Conservation (phyloP, 2,113 vertebrate species). For the Chaetops frenatus region DNA sequence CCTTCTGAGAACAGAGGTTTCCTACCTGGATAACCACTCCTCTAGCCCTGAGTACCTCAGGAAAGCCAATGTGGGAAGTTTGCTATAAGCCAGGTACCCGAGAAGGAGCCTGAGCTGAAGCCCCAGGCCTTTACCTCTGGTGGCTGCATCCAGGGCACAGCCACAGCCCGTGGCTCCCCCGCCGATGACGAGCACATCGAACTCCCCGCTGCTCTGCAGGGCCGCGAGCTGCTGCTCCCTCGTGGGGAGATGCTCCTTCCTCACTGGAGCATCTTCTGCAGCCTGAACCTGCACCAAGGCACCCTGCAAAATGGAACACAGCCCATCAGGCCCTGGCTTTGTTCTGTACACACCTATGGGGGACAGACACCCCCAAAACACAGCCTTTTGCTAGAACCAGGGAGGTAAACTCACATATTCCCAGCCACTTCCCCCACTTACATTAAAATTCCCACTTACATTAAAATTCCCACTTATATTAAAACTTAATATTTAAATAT, state of each 20-base stretch:
- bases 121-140: conserved; percentile 75
- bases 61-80: neutral
- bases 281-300: conserved; percentile 76
- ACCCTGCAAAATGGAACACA: conserved; percentile 61
- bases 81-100: fast-evolving
- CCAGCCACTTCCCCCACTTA: neutral
- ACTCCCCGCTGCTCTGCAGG: conserved; percentile 74
- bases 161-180: conserved; percentile 93
- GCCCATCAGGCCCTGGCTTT: neutral
- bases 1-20: neutral
- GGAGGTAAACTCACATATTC: neutral
- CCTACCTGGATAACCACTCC: neutral
- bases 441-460: too few species aligned
- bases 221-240: conserved; percentile 77
- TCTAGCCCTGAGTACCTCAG: fast-evolving
- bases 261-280: conserved; percentile 63
- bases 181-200: conserved; percentile 89
- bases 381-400: fast-evolving
- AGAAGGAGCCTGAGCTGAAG: fast-evolving
- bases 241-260: conserved; percentile 71
- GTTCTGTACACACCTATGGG: fast-evolving
- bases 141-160: conserved; percentile 92
- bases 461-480: too few species aligned
- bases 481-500: too few species aligned
- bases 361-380: neutral